Percentiles rank a stretch among this genome's conserved stretches.
Conservation (phyloP, 2,888 invertebrate genomes). For the Apamea sordens region DNA sequence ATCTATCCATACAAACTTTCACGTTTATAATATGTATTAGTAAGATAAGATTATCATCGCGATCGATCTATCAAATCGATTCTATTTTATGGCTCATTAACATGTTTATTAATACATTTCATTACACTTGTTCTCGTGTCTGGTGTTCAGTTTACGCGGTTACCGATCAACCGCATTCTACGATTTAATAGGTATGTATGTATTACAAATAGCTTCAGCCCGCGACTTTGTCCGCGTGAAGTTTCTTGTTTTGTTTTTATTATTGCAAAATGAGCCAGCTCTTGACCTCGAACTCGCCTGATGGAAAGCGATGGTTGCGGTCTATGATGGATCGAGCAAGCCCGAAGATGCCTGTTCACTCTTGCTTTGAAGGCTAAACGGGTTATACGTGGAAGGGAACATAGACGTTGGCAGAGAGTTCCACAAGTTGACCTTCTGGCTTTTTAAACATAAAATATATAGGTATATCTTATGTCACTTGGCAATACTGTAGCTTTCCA, state of each 20-base stretch:
- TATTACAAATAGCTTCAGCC: background rate
- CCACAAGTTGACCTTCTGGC: too few relatives aligned
- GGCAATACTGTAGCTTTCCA: too few relatives aligned
- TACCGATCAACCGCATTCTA: conserved; percentile 37
- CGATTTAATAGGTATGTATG: background rate
- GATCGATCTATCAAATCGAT: conserved; percentile 4
- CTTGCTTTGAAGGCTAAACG: too few relatives aligned
- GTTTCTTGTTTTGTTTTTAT: background rate
- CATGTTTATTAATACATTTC: conserved; percentile 8
- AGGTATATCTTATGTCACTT: too few relatives aligned
- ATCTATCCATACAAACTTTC: too few relatives aligned
- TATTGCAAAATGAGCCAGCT: background rate
- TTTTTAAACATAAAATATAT: too few relatives aligned
- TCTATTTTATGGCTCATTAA: conserved; percentile 8
- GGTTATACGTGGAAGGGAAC: too few relatives aligned
- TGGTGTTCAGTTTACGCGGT: conserved; percentile 44
- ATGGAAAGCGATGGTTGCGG: background rate
- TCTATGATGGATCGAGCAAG: too few relatives aligned
- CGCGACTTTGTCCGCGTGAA: too few relatives aligned
- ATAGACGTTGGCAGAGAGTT: too few relatives aligned
- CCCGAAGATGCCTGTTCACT: too few relatives aligned
- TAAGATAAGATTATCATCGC: background rate
- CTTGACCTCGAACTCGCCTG: background rate
- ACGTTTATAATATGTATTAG: too few relatives aligned
- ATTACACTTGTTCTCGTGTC: conserved; percentile 19